Evolutionary conservation across 2,113 vertebrate genomes (phyloP).

Genomic region (Arothron firmamentum): DNA sequence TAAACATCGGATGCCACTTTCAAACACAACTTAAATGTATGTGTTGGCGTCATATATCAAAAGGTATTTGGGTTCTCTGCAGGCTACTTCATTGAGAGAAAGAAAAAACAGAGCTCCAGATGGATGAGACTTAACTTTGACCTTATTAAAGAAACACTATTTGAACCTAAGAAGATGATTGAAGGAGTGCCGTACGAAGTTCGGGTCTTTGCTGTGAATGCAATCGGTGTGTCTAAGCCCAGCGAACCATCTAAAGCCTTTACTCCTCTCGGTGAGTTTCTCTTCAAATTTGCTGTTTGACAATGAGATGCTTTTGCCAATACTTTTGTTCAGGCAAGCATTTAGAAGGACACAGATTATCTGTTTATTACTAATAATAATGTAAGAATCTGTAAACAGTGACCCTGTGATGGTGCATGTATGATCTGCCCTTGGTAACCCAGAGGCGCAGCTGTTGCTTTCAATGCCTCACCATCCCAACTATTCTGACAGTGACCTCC

Average conservation of each 20-base stretch:
- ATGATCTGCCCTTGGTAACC: constrained; percentile 50
- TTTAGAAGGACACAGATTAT: constrained; percentile 24
- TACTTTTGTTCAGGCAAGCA: constrained; percentile 19
- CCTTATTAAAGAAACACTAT: constrained; percentile 90
- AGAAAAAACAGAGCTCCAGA: constrained; percentile 98
- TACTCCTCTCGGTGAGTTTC: constrained; percentile 88
- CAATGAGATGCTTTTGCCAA: constrained; percentile 3
- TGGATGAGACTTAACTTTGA: constrained; percentile 99
- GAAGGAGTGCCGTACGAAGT: constrained; percentile 97
- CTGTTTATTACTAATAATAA: constrained; percentile 27
- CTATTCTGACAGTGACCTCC: constrained; percentile 67
- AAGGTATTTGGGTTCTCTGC: no score
- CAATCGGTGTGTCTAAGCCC: constrained; percentile 91
- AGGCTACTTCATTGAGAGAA: constrained; percentile 97
- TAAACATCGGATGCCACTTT: constrained; percentile 44
- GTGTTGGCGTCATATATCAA: no score
- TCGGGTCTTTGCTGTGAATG: constrained; percentile 92
- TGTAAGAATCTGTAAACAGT: constrained; percentile 24
- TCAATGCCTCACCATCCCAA: constrained; percentile 47
- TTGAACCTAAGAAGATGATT: constrained; percentile 99
- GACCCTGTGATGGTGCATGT: constrained; percentile 4
- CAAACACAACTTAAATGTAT: no score
- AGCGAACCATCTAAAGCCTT: constrained; percentile 95
- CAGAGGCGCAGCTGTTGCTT: constrained; percentile 62
- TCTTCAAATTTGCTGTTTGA: constrained; percentile 2